These are phyloP conservation scores for Trichogramma dendrolimi DNA, from an alignment of 2,888 invertebrate species.

Conservation along the genomic window DNA sequence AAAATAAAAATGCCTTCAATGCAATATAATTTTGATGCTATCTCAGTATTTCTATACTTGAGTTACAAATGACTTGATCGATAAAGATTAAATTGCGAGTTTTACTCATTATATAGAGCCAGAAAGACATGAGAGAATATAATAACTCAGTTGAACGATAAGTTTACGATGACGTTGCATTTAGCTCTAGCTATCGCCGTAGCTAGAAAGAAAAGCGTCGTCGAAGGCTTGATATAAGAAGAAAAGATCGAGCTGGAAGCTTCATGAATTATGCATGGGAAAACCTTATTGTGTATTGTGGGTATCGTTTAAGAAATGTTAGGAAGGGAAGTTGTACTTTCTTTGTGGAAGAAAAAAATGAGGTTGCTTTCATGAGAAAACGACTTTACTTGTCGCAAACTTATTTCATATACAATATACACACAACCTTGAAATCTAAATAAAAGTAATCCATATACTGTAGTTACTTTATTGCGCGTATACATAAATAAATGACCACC, in stretches of 20 bases:
- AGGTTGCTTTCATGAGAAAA: no score
- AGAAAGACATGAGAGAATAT: neutral
- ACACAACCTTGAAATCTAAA: no score
- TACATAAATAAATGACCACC: no score
- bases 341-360: neutral
- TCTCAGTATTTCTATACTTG: no score
- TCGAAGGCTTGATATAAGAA: neutral
- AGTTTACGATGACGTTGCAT: slow-evolving; percentile 15
- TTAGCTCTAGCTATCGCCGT: neutral
- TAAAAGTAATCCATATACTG: no score
- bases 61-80: no score
- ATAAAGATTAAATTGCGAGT: slow-evolving; percentile 11
- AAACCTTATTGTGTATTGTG: slow-evolving; percentile 21
- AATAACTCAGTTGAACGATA: slow-evolving; percentile 21
- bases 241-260: neutral
- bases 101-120: slow-evolving; percentile 12
- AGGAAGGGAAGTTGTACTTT: slow-evolving; percentile 4
- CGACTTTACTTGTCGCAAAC: no score
- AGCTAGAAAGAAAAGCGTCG: neutral
- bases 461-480: no score
- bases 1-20: no score
- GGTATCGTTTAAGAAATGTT: slow-evolving; percentile 10
- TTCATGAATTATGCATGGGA: slow-evolving; percentile 22
- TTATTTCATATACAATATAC: no score
- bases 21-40: no score